These are phyloP conservation scores for Enteromius mattozi DNA, from an alignment of 2,797 vertebrate species.

Conservation along the genomic window DNA sequence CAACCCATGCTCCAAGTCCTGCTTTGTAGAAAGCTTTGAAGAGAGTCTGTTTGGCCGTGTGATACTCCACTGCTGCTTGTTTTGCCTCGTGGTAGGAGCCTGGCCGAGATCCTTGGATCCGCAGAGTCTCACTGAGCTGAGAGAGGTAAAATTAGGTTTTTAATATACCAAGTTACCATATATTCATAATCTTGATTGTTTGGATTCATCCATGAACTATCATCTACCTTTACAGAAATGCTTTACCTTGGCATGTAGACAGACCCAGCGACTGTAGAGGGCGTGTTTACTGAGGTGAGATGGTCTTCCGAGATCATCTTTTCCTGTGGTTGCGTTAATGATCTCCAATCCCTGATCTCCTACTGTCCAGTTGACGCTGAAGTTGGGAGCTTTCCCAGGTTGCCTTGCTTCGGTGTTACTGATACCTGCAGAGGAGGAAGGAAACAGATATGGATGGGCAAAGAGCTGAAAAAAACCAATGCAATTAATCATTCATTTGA, in stretches of 20 bases:
- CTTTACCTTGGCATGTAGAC: slow-evolving; percentile 87
- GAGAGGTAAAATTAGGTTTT: not conserved
- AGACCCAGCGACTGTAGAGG: slow-evolving; percentile 88
- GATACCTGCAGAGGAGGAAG: slow-evolving; percentile 79
- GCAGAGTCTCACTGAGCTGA: slow-evolving; percentile 81
- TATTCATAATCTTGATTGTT: not conserved
- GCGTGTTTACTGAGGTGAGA: slow-evolving; percentile 92
- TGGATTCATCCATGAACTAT: not conserved
- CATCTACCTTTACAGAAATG: not conserved
- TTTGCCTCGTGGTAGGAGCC: slow-evolving; percentile 89
- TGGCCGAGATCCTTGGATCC: slow-evolving; percentile 77
- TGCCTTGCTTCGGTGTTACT: slow-evolving; percentile 92
- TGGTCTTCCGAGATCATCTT: slow-evolving; percentile 88
- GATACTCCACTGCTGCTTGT: slow-evolving; percentile 87
- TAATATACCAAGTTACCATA: not conserved
- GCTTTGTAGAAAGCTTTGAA: slow-evolving; percentile 89
- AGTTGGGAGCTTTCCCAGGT: slow-evolving; percentile 91
- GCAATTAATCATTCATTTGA: not conserved
- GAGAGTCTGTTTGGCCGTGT: slow-evolving; percentile 86
- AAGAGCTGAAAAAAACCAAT: not conserved
- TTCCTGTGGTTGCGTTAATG: slow-evolving; percentile 91
- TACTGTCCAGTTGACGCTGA: slow-evolving; percentile 94
- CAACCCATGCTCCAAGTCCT: slow-evolving; percentile 91
- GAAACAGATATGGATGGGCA: not conserved
- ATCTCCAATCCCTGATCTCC: slow-evolving; percentile 87